Conservation (phyloP, 2,888 invertebrate genomes). For the Apantesis nais region DNA sequence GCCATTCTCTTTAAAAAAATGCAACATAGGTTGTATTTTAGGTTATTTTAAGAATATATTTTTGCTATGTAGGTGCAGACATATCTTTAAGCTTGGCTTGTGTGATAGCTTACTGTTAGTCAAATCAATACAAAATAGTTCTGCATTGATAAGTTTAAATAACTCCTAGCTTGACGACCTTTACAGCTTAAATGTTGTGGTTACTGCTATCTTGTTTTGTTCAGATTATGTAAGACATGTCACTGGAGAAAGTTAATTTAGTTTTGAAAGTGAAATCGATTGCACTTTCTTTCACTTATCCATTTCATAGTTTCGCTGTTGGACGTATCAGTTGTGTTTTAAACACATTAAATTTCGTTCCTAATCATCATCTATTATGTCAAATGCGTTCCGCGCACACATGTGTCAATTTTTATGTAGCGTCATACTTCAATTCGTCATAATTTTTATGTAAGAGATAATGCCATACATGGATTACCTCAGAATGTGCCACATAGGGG, state of each 20-base stretch:
- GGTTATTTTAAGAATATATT: background rate
- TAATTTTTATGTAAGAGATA: background rate
- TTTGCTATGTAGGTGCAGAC: background rate
- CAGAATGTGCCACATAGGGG: background rate
- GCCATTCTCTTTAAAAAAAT: constrained; percentile 62
- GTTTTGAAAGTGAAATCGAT: constrained; percentile 86
- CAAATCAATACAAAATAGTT: constrained; percentile 18
- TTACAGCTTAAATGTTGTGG: constrained; percentile 76
- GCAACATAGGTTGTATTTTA: constrained; percentile 48
- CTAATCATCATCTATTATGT: background rate
- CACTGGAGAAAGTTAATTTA: constrained; percentile 86
- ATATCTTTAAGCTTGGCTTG: background rate
- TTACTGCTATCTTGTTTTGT: constrained; percentile 80
- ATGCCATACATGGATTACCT: background rate
- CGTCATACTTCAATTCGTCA: too few relatives aligned
- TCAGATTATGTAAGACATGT: constrained; percentile 82
- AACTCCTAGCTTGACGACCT: constrained; percentile 66
- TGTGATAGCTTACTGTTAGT: constrained; percentile 6
- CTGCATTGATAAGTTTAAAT: constrained; percentile 44
- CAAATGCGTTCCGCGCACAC: background rate
- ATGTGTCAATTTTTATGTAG: too few relatives aligned
- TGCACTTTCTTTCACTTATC: constrained; percentile 84
- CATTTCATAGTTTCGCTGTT: constrained; percentile 75
- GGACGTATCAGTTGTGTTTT: constrained; percentile 56
- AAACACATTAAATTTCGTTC: constrained; percentile 18